These are phyloP conservation scores for Spinus olivaceus DNA, from an alignment of 2,797 vertebrate genomes.

Conservation along the genomic window DNA sequence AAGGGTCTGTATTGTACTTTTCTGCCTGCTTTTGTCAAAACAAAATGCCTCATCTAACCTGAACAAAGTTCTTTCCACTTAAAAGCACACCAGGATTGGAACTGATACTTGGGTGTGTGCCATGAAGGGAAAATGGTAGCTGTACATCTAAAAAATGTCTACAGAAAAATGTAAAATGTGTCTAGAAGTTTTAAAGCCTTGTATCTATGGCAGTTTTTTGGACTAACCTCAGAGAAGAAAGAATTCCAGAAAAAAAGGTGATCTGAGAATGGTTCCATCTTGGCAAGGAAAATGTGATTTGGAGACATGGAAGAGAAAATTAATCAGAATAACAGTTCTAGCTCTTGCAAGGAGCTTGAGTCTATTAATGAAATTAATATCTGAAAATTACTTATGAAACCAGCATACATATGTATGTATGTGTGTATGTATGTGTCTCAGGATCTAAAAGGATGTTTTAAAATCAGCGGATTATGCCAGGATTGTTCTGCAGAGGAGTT, in stretches of 20 bases:
- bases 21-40: neutral
- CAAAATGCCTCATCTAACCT: neutral
- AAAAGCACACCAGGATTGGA: neutral
- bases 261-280: neutral
- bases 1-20: neutral
- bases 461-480: neutral
- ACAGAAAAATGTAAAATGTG: neutral
- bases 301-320: neutral
- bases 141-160: neutral
- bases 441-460: neutral
- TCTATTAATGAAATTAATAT: neutral
- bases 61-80: neutral
- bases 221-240: neutral
- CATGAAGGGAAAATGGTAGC: neutral
- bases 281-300: slow-evolving; percentile 3
- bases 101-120: neutral
- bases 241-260: neutral
- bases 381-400: slow-evolving; percentile 1
- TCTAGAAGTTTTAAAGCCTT: neutral
- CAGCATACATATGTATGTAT: neutral
- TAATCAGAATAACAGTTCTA: slow-evolving; percentile 1
- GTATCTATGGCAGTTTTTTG: neutral
- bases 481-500: neutral
- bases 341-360: neutral
- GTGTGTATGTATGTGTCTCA: neutral